Conservation (phyloP, 1,140 invertebrate genomes). For the Drosophila paulistorum region DNA sequence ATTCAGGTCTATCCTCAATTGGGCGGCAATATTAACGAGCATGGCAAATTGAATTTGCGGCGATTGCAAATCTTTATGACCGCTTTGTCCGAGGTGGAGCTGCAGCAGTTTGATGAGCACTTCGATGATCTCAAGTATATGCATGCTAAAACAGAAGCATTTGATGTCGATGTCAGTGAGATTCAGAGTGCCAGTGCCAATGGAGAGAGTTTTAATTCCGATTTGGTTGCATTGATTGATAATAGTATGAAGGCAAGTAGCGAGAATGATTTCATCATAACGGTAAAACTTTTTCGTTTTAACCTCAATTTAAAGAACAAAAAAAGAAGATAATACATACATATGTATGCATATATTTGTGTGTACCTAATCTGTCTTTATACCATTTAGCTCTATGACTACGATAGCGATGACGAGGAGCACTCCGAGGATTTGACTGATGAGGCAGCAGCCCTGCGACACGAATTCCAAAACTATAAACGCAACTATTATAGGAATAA, state of each 20-base stretch:
- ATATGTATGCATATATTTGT: too few species aligned
- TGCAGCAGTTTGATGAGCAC: constrained; percentile 92
- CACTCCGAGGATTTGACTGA: constrained; percentile 84
- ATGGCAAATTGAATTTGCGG: constrained; percentile 91
- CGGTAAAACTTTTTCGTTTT: too few species aligned
- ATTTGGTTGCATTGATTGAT: constrained; percentile 63
- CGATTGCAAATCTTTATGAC: constrained; percentile 95
- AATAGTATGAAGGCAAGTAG: constrained; percentile 58
- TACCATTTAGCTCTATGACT: constrained; percentile 47
- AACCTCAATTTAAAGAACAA: too few species aligned
- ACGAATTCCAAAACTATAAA: constrained; percentile 94
- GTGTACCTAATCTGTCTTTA: neutral
- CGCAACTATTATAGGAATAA: constrained; percentile 96
- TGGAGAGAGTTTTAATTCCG: constrained; percentile 78
- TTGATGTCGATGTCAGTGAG: constrained; percentile 65
- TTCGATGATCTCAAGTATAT: constrained; percentile 94
- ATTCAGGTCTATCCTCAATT: constrained; percentile 93
- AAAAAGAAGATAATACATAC: too few species aligned
- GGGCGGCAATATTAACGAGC: constrained; percentile 96
- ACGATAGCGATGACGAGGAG: constrained; percentile 55
- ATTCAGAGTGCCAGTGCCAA: constrained; percentile 21
- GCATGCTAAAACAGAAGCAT: constrained; percentile 87
- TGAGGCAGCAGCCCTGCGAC: constrained; percentile 67
- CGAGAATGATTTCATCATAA: too few species aligned
- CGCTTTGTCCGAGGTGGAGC: constrained; percentile 90